Base-by-base conservation (phyloP, 2,797 vertebrate species). In the Erpetoichthys calabaricus region DNA sequence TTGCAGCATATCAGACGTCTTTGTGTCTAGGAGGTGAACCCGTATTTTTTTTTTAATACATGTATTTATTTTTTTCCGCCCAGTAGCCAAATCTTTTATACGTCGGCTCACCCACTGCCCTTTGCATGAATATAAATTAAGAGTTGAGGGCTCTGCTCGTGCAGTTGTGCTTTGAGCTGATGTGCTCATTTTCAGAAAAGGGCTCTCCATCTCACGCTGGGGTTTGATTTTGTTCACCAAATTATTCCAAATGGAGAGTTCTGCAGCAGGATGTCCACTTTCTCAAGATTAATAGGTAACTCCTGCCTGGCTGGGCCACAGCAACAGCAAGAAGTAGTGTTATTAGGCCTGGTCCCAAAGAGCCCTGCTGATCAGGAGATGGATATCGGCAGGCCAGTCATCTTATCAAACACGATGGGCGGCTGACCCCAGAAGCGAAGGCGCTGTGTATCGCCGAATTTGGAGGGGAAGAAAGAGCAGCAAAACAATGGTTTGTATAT, bases 281-380 rank as follows among this genome's bases (percentile, higher is more conserved):
- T 55, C 57, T 58, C 56, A 59, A 57, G 62, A 63, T 63, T 57
- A 60, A 63, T 56, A 63, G 62, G 62, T 63, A 60, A 63, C 57
- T 63, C 62, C 62, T 60, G 50, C 62, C 57, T 60, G 55, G 58
- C 58, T 57, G 46, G 45, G 58, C 45, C 59, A 60, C 51, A 58
- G n/a, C 41, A 57, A 58, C 62, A 57, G 44, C 55, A 49, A 53
- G 53, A 58, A 58, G 45, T 44, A 45, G 55, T 60, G 62, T 63
- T 63, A 63, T 63, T 56, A 47, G 25, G 62, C 55, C 53, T 55
- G 58, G 62, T 52, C 58, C 62, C 62, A 44, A 45, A 50, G 62
- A 55, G 53, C 25, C 62, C 58, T 57, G 58, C 62, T 46, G 62
- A 56, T 60, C 62, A 57, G 41, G 50, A 56, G 56, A 57, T 46